A percentile compares a stretch with the other conserved stretches of the same genome.
Conservation (phyloP, 2,797 vertebrate genomes). For the Cetoscarus ocellatus region DNA sequence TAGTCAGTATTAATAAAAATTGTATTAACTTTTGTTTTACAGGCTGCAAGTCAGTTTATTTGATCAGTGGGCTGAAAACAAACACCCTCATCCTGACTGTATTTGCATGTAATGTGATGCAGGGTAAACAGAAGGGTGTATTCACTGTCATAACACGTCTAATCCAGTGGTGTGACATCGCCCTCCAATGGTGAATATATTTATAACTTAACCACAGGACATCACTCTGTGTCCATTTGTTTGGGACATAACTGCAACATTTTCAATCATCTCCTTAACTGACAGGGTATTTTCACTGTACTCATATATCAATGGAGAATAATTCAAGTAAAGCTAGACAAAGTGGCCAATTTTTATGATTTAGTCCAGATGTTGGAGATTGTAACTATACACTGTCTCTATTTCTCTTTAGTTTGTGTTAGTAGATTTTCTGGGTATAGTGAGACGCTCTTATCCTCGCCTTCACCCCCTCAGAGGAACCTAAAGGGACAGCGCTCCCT, state of each 20-base stretch:
- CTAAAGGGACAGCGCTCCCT: constrained; percentile 87
- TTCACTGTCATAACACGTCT: constrained; percentile 2
- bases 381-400: constrained; percentile 81
- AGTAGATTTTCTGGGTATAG: constrained; percentile 86
- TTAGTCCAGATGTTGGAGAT: constrained; percentile 81
- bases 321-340: constrained; percentile 51
- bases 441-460: constrained; percentile 81
- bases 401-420: constrained; percentile 84
- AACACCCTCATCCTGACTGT: constrained; percentile 18
- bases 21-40: background rate
- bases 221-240: background rate
- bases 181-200: constrained; percentile 57
- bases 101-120: constrained; percentile 48
- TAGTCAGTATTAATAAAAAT: background rate
- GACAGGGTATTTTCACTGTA: constrained; percentile 32
- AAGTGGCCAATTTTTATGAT: constrained; percentile 66
- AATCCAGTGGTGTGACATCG: constrained; percentile 26
- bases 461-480: constrained; percentile 71
- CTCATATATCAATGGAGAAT: constrained; percentile 39
- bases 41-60: background rate
- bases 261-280: constrained; percentile 53
- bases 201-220: background rate
- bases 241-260: constrained; percentile 20
- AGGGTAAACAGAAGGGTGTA: constrained; percentile 27
- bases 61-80: background rate